Percentiles rank a stretch among this genome's conserved stretches.
These are phyloP conservation scores for Mallateleia sp. DNA, from an alignment of 2,888 invertebrate species.

Conservation along the genomic window DNA sequence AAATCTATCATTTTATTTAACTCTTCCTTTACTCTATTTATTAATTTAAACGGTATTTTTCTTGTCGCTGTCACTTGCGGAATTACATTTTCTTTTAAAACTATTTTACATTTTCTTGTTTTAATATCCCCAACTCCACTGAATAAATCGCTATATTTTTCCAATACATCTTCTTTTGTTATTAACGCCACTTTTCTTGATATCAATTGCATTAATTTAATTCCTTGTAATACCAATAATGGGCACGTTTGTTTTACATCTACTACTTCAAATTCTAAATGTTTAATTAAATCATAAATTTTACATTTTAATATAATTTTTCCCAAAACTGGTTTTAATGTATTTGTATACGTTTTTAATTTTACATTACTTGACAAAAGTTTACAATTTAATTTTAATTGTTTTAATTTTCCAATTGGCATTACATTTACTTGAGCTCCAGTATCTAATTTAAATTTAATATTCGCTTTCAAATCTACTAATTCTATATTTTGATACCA, in stretches of 20 bases:
- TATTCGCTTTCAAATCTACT: neutral
- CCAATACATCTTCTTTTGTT: neutral
- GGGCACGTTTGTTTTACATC: neutral
- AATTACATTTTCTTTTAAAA: constrained; percentile 68
- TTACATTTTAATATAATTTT: constrained; percentile 24
- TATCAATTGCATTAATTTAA: constrained; percentile 19
- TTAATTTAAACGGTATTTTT: constrained; percentile 72
- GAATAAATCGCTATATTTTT: constrained; percentile 31
- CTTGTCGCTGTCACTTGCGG: constrained; percentile 45
- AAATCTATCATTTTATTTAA: constrained; percentile 67
- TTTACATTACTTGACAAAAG: neutral
- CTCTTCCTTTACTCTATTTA: constrained; percentile 68
- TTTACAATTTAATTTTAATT: constrained; percentile 1
- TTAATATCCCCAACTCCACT: constrained; percentile 67
- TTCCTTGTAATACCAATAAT: constrained; percentile 15
- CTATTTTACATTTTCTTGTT: constrained; percentile 71
- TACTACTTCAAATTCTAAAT: constrained; percentile 26
- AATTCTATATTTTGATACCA: constrained; percentile 14
- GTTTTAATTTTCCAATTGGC: neutral
- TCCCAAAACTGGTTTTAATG: constrained; percentile 21
- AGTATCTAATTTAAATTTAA: constrained; percentile 36
- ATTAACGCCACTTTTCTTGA: constrained; percentile 6
- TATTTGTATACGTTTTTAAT: constrained; percentile 15
- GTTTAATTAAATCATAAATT: neutral
- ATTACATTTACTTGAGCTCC: constrained; percentile 22